Evolutionary conservation across 2,113 vertebrate genomes (phyloP), one percentile per base, ranked within the genome.

Genomic region (Pteruthius melanotis): DNA sequence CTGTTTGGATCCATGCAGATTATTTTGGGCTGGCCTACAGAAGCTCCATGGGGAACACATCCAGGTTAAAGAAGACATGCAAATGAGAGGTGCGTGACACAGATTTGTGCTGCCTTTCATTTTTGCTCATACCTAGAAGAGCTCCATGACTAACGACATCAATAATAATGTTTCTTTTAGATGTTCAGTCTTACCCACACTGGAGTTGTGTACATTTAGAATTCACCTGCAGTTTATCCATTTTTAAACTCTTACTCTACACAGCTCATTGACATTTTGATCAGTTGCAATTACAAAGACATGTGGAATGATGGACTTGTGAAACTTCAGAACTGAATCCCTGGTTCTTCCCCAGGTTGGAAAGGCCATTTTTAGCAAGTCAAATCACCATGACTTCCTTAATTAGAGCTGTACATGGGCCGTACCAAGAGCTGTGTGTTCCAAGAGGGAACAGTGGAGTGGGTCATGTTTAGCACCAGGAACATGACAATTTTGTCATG

Each of bases 241-340:
- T 11, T 37, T 60, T 52, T 76, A 24, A 54, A 35, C 35, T 40
- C 40, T 81, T 18, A 11, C n/a, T 74, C 31, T 16, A 15, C 35
- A n/a, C 13, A 8, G 10, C 54, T 23, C 35, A 64, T 0, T 27
- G 69, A 40, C n/a, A 35, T 21, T 70, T 81, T 39, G 21, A 27
- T 65, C 54, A 37, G 31, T 12, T 30, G 50, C 31, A 39, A 53
- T 54, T 70, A 56, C 45, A 60, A 47, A 64, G 33, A 14, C 5
- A 17, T 0, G 0, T 15, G 56, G 26, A 66, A 26, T 6, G 14
- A 65, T 23, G 68, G 56, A 71, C 9, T 52, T 47, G 30, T n/a
- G 22, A 10, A 40, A 65, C 49, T 17, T 40, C 31, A 63, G 63
- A 72, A 21, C 2, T 31, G 31, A 63, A 75, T 26, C 30, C 39